Conservation (phyloP, 2,888 invertebrate species). For the Leucoptera coffeella region DNA sequence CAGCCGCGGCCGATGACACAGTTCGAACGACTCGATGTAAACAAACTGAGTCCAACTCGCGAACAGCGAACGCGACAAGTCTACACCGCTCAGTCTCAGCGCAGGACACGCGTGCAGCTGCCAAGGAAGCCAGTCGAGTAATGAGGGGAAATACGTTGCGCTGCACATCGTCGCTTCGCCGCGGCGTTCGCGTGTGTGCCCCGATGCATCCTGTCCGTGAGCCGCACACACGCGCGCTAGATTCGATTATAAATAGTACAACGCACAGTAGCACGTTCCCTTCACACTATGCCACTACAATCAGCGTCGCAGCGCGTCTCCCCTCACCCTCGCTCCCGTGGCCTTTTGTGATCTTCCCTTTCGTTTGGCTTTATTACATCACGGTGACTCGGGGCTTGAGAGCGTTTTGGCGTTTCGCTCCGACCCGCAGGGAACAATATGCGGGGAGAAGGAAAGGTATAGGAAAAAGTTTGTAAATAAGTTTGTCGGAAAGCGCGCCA, state of each 20-base stretch:
- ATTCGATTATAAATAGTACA: conserved; percentile 52
- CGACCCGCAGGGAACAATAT: conserved; percentile 8
- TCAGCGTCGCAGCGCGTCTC: conserved; percentile 25
- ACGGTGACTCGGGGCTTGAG: conserved; percentile 21
- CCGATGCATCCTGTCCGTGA: conserved; percentile 42
- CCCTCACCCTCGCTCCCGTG: conserved; percentile 18
- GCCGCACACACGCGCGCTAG: conserved; percentile 27
- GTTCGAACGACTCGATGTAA: conserved; percentile 34
- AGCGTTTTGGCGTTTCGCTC: conserved; percentile 22
- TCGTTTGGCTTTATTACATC: conserved; percentile 38
- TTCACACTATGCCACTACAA: conserved; percentile 43
- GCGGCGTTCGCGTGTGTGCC: conserved; percentile 20
- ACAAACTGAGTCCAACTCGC: conserved; percentile 31
- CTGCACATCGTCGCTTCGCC: conserved; percentile 48
- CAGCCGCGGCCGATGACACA: conserved; percentile 43
- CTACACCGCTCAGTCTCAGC: conserved; percentile 29
- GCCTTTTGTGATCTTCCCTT: conserved; percentile 12
- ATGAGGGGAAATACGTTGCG: conserved; percentile 49
- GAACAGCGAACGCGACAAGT: conserved; percentile 2
- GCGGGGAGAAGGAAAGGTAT: conserved; percentile 16
- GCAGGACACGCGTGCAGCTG: conserved; percentile 40
- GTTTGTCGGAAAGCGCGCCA: conserved; percentile 41
- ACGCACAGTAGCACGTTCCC: conserved; percentile 52
- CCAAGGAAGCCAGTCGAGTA: conserved; percentile 43
- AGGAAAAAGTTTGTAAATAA: conserved; percentile 16